Conservation (phyloP, 2,888 invertebrate genomes). For the Trichogramma dendrolimi region DNA sequence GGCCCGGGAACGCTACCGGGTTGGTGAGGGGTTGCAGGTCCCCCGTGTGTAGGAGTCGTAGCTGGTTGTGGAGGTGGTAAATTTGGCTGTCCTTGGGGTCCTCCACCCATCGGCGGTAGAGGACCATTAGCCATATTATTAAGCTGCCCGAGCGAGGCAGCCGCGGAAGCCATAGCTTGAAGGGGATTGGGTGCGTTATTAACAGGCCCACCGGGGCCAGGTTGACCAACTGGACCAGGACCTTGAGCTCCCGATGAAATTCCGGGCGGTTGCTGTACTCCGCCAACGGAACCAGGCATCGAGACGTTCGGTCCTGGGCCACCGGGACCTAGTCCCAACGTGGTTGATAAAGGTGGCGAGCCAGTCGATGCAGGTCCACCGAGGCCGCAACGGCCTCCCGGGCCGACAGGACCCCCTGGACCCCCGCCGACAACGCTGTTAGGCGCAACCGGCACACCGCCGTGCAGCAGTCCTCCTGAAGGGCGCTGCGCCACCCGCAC, state of each 20-base stretch:
- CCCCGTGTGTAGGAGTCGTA: conserved; percentile 49
- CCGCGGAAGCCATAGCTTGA: conserved; percentile 49
- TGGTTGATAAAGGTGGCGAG: too few relatives aligned
- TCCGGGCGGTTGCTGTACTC: too few relatives aligned
- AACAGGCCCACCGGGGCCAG: conserved; percentile 21
- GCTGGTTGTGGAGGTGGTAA: conserved; percentile 49
- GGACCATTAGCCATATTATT: conserved; percentile 52
- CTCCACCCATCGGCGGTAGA: conserved; percentile 45
- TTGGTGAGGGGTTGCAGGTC: conserved; percentile 47
- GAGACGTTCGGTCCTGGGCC: too few relatives aligned
- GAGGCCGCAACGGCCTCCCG: background rate
- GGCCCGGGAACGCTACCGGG: conserved; percentile 40
- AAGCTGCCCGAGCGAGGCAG: conserved; percentile 48
- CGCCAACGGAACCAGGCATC: too few relatives aligned
- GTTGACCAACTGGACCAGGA: background rate
- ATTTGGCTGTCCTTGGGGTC: conserved; percentile 43
- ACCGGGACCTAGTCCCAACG: too few relatives aligned
- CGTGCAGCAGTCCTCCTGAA: conserved; percentile 62
- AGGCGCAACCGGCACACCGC: conserved; percentile 63
- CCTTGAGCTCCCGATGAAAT: conserved; percentile 18
- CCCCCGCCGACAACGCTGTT: conserved; percentile 60
- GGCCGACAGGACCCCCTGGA: conserved; percentile 37
- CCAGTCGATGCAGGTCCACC: background rate
- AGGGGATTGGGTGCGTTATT: conserved; percentile 42
- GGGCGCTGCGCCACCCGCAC: conserved; percentile 61